Base-by-base conservation (phyloP, 2,797 vertebrate species). In the Erpetoichthys calabaricus region DNA sequence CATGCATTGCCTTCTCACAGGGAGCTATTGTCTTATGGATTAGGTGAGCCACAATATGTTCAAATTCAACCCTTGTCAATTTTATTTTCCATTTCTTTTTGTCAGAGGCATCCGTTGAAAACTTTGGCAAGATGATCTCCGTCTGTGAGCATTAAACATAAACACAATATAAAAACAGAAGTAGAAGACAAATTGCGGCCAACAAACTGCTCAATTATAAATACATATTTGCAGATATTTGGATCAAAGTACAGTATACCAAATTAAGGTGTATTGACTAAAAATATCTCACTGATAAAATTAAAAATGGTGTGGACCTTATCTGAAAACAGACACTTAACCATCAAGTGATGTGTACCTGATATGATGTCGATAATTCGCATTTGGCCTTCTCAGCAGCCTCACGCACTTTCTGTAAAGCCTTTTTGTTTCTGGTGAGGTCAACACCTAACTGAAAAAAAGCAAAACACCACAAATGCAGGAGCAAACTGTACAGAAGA, bases 81-180 rank as follows among this genome's bases (percentile, higher is more conserved):
- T 86, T 87, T 73, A 88, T 84, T 70, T 88, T 88, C 68, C 88
- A 72, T 64, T 88, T 85, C 59, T 88, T 88, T 62, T 85, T 85
- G 67, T 85, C 86, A 1, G 86, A 86, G 67, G 84, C 76, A 7
- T 86, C 86, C 85, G 88, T 87, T 3, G 86, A n/a, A n/a, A n/a
- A n/a, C n/a, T n/a, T 87, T 0, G 86, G 86, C 66, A 88, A 73
- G 64, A 86, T 88, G 52, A 88, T 84, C 58, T 88, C 84, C 0
- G 86, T 88, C 86, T 88, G 70, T 42, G 70, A 62, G 58, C n/a
- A n/a, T n/a, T n/a, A n/a, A n/a, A n/a, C n/a, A n/a, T n/a, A n/a
- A n/a, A n/a, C n/a, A n/a, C n/a, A n/a, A n/a, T n/a, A 60, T 53
- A 2, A 42, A 4, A 45, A 25, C 5, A n/a, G n/a, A n/a, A 42